Conservation (phyloP, 2,797 vertebrate species). For the Discoglossus pictus region DNA sequence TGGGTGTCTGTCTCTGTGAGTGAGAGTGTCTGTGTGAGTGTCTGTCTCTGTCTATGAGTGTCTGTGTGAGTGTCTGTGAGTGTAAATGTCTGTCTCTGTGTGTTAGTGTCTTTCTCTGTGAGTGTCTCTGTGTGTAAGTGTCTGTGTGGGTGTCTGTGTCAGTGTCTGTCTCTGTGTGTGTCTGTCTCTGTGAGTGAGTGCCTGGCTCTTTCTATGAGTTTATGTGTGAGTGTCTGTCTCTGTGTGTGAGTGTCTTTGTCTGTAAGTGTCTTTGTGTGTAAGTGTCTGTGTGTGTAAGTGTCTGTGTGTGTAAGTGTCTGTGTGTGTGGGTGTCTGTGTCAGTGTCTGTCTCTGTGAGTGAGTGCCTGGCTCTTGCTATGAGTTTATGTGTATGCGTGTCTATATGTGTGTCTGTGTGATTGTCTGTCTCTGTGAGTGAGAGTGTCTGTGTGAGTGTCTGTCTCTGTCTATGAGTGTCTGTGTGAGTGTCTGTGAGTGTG, state of each 20-base stretch:
- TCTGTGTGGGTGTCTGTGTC: no score
- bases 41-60: not conserved
- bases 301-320: no score
- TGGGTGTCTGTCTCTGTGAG: not conserved
- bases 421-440: not conserved
- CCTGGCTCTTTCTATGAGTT: no score
- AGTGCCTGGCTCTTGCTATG: not conserved
- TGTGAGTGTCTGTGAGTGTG: not conserved
- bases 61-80: not conserved
- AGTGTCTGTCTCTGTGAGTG: not conserved
- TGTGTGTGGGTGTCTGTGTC: not conserved
- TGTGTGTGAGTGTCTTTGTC: no score
- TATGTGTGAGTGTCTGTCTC: no score
- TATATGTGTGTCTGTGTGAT: not conserved
- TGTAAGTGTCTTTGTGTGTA: no score
- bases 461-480: not conserved
- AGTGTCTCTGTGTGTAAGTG: not conserved
- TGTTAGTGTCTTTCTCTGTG: not conserved
- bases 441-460: not conserved
- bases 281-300: no score
- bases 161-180: no score
- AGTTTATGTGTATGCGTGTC: not conserved
- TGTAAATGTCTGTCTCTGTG: not conserved
- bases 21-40: not conserved
- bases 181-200: no score